phyloP scores from a whole-genome alignment of 2,797 vertebrate genomes.

The Tolypeutes matacus region DNA sequence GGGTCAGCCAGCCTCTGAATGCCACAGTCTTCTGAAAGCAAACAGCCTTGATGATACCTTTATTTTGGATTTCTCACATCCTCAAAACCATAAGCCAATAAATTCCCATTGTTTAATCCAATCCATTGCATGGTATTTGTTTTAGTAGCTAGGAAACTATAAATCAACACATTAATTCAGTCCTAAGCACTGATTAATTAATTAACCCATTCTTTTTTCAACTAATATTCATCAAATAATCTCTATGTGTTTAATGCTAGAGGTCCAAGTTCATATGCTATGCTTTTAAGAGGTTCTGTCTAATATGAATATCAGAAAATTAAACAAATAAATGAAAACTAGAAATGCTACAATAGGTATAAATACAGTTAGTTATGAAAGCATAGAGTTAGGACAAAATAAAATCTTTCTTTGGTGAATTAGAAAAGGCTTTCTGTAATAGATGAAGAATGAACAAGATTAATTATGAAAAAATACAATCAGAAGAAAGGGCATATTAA shows the following conservation, averaged over 20 bases:
- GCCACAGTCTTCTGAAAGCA: too few relatives aligned
- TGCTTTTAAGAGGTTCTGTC: neutral
- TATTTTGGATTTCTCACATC: too few relatives aligned
- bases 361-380: neutral
- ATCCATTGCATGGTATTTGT: too few relatives aligned
- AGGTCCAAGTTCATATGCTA: neutral
- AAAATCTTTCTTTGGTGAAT: neutral
- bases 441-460: neutral
- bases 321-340: neutral
- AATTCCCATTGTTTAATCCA: too few relatives aligned
- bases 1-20: too few relatives aligned
- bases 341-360: neutral
- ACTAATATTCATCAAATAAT: neutral
- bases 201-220: neutral
- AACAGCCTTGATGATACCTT: too few relatives aligned
- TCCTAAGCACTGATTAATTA: neutral
- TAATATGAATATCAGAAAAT: neutral
- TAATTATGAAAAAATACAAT: neutral
- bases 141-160: too few relatives aligned
- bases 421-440: neutral
- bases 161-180: neutral
- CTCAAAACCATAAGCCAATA: too few relatives aligned
- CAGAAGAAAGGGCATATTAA: neutral
- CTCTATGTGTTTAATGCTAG: neutral
- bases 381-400: neutral